These are phyloP conservation scores for Sesamia inferens DNA, from an alignment of 2,888 invertebrate genomes.

Conservation along the genomic window DNA sequence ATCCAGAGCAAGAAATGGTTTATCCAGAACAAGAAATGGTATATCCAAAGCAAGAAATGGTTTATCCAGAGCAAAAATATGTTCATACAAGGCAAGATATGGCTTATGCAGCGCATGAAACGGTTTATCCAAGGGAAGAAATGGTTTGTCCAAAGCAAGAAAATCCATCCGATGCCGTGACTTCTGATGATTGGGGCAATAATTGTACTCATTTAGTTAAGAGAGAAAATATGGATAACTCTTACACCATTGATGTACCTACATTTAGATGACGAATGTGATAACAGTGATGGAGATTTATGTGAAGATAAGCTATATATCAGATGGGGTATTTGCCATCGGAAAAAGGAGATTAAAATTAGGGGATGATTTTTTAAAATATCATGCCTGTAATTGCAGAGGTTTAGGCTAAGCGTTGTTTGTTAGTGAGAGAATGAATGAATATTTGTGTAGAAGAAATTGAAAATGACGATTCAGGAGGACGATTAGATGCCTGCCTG, in stretches of 20 bases:
- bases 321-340: neutral
- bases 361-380: too few relatives aligned
- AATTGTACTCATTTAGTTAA: conserved; percentile 1
- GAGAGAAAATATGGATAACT: neutral
- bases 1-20: neutral
- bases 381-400: too few relatives aligned
- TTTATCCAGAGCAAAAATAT: neutral
- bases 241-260: neutral
- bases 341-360: too few relatives aligned
- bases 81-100: neutral
- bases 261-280: neutral
- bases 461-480: too few relatives aligned
- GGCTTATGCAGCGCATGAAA: neutral
- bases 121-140: neutral
- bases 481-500: too few relatives aligned
- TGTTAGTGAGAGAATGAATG: too few relatives aligned
- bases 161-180: neutral
- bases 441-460: too few relatives aligned
- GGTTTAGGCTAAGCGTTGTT: too few relatives aligned
- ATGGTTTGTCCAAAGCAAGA: neutral
- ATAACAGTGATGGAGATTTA: neutral
- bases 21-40: neutral
- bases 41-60: neutral
- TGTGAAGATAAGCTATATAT: neutral
- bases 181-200: neutral